These are phyloP conservation scores for Gymnogyps californianus DNA, from an alignment of 2,113 vertebrate genomes.

Conservation along the genomic window DNA sequence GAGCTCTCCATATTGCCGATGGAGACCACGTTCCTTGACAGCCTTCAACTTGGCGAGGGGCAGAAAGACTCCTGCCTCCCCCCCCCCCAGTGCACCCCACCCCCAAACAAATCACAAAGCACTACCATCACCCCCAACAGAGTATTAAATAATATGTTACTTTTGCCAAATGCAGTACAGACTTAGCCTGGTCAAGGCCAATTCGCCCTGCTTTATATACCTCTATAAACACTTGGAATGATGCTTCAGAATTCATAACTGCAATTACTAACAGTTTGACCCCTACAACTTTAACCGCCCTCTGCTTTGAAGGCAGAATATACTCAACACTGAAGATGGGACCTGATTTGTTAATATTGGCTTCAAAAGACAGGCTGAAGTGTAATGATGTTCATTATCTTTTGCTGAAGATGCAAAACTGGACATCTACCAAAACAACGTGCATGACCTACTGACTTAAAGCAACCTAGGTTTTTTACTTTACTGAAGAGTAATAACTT, in stretches of 20 bases:
- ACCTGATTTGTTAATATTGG: neutral
- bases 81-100: neutral
- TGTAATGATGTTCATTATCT: neutral
- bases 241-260: neutral
- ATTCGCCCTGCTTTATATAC: rapidly evolving
- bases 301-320: neutral
- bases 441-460: rapidly evolving
- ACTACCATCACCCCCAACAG: neutral
- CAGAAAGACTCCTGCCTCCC: neutral
- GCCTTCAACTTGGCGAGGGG: neutral
- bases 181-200: neutral
- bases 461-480: neutral
- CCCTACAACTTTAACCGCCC: neutral
- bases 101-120: neutral
- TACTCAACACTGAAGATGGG: neutral
- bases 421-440: neutral
- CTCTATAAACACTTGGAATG: neutral
- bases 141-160: neutral
- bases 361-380: neutral
- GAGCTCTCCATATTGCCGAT: neutral
- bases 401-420: neutral
- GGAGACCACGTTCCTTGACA: neutral
- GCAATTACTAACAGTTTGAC: neutral
- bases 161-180: neutral
- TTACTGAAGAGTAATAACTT: neutral